A percentile compares a stretch with the other conserved stretches of the same genome.
Evolutionary conservation across 2,113 vertebrate genomes (phyloP).

Genomic region (Tiliqua scincoides): DNA sequence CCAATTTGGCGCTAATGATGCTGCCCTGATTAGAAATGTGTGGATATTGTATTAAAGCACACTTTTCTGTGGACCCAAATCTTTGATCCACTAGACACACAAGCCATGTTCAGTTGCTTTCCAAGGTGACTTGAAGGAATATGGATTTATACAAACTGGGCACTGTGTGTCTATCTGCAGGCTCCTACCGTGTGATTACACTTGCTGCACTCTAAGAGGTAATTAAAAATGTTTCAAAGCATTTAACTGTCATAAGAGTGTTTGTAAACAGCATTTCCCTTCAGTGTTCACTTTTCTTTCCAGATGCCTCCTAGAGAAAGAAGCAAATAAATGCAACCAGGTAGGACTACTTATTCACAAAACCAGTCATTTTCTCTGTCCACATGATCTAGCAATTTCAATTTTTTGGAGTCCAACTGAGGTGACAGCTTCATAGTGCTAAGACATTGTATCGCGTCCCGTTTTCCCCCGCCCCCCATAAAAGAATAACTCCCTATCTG

Average conservation of each 20-base stretch:
- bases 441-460: too few species aligned
- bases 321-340: not conserved
- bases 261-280: conserved; percentile 36
- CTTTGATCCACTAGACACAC: conserved; percentile 2
- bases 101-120: conserved; percentile 19
- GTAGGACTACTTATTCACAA: not conserved
- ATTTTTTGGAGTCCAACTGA: not conserved
- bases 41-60: conserved; percentile 59
- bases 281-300: not conserved
- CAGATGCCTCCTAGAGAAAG: not conserved
- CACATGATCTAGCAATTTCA: not conserved
- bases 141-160: conserved; percentile 35
- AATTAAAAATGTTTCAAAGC: conserved; percentile 50
- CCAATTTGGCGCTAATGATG: conserved; percentile 62
- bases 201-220: conserved; percentile 34
- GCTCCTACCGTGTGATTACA: conserved; percentile 40
- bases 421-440: not conserved
- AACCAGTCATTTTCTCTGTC: not conserved
- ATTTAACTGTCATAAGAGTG: conserved; percentile 50
- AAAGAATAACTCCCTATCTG: not conserved
- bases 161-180: conserved; percentile 19
- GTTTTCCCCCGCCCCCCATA: too few species aligned
- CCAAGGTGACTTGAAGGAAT: conserved; percentile 25
- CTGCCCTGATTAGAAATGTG: conserved; percentile 67
- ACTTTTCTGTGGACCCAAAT: conserved; percentile 44